phyloP scores from a whole-genome alignment of 1,140 invertebrate species.

The Megalonaias nervosa region DNA sequence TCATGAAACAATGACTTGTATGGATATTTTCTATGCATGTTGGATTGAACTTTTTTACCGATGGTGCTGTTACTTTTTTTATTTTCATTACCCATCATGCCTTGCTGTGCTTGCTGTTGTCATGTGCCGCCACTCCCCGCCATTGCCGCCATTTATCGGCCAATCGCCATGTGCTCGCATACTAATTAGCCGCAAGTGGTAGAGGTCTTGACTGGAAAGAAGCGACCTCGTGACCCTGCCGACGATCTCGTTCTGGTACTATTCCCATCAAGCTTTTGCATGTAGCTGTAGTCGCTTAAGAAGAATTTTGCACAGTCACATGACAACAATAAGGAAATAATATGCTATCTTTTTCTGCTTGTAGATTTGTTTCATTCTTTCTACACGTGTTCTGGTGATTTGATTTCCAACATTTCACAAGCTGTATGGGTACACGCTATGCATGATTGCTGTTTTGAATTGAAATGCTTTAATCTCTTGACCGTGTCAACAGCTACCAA shows the following conservation, averaged over 20 bases:
- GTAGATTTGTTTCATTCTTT: slow-evolving; percentile 44
- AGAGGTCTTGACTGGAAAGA: slow-evolving; percentile 83
- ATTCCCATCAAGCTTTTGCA: slow-evolving; percentile 72
- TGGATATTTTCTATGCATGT: slow-evolving; percentile 56
- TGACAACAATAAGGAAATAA: slow-evolving; percentile 55
- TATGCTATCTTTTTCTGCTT: slow-evolving; percentile 47
- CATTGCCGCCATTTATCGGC: slow-evolving; percentile 68
- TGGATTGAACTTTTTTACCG: slow-evolving; percentile 62
- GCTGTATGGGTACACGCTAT: slow-evolving; percentile 26
- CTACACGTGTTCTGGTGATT: slow-evolving; percentile 33
- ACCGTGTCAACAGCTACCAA: not conserved
- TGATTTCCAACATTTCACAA: slow-evolving; percentile 21
- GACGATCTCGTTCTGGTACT: slow-evolving; percentile 94
- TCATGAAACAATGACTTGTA: too few species aligned
- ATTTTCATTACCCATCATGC: slow-evolving; percentile 69
- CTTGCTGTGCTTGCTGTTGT: slow-evolving; percentile 73
- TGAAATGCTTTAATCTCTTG: slow-evolving; percentile 6
- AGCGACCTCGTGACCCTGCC: slow-evolving; percentile 85
- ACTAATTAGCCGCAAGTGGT: slow-evolving; percentile 73
- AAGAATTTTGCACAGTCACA: slow-evolving; percentile 69
- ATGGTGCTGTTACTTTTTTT: slow-evolving; percentile 69
- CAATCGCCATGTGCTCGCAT: slow-evolving; percentile 70
- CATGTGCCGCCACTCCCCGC: slow-evolving; percentile 71
- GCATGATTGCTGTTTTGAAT: slow-evolving; percentile 39
- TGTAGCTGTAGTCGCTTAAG: slow-evolving; percentile 70